phyloP scores from a whole-genome alignment of 2,113 vertebrate genomes.

The Tympanuchus pallidicinctus region DNA sequence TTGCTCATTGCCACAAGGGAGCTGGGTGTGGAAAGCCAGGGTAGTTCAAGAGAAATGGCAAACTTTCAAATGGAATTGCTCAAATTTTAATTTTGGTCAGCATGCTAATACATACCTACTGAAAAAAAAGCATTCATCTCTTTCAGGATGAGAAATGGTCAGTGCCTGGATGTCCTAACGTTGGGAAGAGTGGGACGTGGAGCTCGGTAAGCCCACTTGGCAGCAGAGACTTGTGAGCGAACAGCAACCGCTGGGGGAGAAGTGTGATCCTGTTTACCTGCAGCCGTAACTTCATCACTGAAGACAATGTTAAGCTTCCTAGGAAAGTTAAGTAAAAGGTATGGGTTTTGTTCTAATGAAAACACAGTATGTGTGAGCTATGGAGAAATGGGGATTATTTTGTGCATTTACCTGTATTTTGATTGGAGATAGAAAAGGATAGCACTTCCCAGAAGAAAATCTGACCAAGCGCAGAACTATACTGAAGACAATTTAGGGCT shows the following conservation, averaged over 20 bases:
- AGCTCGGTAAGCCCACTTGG: background rate
- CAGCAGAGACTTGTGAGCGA: background rate
- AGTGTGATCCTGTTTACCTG: background rate
- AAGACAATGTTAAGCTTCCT: background rate
- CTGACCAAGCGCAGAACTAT: background rate
- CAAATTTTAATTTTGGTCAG: background rate
- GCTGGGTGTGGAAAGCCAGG: background rate
- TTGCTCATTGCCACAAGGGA: background rate
- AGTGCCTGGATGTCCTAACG: background rate
- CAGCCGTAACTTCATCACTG: background rate
- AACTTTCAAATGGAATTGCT: background rate
- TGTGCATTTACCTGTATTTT: background rate
- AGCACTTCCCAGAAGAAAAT: slow-evolving; percentile 13
- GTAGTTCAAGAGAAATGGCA: background rate
- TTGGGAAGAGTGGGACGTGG: background rate
- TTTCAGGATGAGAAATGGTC: background rate
- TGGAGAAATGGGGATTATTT: background rate
- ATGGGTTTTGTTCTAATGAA: background rate
- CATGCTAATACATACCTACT: background rate
- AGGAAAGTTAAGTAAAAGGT: background rate
- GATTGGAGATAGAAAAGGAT: background rate
- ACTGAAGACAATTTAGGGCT: slow-evolving; percentile 20
- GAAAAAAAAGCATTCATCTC: background rate
- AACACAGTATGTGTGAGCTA: background rate
- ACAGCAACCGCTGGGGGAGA: background rate